Base-by-base conservation (phyloP, 2,797 vertebrate species). In the Leptodactylus fallax region DNA sequence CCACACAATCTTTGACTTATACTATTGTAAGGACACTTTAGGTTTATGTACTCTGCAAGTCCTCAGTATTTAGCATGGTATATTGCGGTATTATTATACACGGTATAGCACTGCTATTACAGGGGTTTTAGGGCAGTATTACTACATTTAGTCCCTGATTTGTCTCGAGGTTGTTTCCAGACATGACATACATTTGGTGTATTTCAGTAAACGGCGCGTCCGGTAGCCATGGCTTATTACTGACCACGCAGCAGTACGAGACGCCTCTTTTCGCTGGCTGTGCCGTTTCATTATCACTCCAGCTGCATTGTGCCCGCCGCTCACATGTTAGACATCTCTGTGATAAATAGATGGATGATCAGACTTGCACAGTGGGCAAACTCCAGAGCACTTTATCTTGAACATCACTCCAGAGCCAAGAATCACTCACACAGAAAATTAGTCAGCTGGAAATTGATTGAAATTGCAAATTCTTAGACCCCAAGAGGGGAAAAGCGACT, bases 381-480 rank as follows among this genome's bases (percentile, higher is more conserved):
- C 77, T 79, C 80, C 80, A 72, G 8, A 79, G 25, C 76, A 78
- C 80, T 89, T 89, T 83, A 89, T 89, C 85, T 87, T 56, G 6
- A 88, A 69, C 74, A 60, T 85, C 53, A 7, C 84, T 83, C 84
- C 72, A 11, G 61, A 78, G 84, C 79, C 79, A 89, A 89, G 60
- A 86, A 82, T 69, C 72, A 67, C 69, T 89, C 85, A 74, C 71
- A 86, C 72, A 49, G 79, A 83, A 79, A 86, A 86, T 78, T 79
- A 83, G 74, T 89, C 88, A 86, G 85, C 88, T 89, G 88, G 85
- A 89, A 89, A 89, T 79, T 86, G 88, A 89, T 89, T 89, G 79
- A 89, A 89, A 83, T 83, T 79, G 85, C 88, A 79, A 78, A 89
- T 78, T 86, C 63, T 61, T 11, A 78, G 80, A 87, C 72, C 79